A percentile compares a stretch with the other conserved stretches of the same genome.
phyloP scores from a whole-genome alignment of 92 coral and sea anemone genomes.

The Porites rus region DNA sequence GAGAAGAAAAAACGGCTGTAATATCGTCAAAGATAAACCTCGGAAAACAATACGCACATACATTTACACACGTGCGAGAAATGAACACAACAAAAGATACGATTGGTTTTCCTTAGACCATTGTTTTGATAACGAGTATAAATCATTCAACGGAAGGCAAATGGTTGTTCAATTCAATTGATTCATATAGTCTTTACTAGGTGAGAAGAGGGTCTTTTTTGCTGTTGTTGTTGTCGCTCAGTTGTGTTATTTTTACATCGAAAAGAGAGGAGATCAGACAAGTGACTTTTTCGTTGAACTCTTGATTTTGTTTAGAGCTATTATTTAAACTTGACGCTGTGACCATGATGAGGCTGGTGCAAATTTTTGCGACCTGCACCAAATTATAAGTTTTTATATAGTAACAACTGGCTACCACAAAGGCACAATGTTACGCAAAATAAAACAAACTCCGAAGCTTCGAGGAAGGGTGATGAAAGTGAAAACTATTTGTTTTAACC shows the following conservation, averaged over 20 bases:
- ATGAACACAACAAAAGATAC: neutral
- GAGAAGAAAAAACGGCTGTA: neutral
- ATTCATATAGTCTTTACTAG: neutral
- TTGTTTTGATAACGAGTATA: neutral
- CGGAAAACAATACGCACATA: slow-evolving; percentile 5
- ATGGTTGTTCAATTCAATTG: slow-evolving; percentile 4
- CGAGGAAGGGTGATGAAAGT: no score
- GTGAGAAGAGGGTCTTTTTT: neutral
- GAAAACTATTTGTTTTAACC: no score
- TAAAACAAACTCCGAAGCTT: no score
- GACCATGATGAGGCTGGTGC: no score
- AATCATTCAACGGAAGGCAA: slow-evolving; percentile 11
- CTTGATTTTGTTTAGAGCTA: no score
- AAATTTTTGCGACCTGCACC: no score
- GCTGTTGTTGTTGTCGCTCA: no score
- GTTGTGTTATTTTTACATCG: neutral
- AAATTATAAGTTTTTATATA: no score
- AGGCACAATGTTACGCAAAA: no score
- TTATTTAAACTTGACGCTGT: no score
- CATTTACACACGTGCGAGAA: slow-evolving; percentile 54
- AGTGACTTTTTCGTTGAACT: neutral
- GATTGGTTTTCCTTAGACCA: slow-evolving; percentile 13
- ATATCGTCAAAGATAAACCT: neutral
- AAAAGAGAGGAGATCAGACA: neutral
- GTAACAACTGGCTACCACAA: no score